Percentiles rank a stretch among this genome's conserved stretches.
phyloP scores from a whole-genome alignment of 2,113 vertebrate genomes.

The Scomber colias region DNA sequence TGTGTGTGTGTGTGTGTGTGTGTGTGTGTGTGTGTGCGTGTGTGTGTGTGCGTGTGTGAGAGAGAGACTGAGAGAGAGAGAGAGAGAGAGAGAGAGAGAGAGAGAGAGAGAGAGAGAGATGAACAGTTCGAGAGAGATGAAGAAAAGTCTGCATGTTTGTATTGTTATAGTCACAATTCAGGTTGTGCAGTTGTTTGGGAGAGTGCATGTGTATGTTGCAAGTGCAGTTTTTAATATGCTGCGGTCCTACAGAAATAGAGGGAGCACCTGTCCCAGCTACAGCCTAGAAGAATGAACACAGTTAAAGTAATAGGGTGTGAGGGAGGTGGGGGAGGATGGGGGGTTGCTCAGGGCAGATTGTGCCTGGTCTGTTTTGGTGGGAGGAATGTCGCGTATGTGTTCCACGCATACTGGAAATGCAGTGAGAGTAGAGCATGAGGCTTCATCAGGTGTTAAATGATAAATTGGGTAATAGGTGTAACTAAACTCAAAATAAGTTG shows the following conservation, averaged over 20 bases:
- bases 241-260: constrained; percentile 83
- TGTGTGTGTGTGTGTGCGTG: too few relatives aligned
- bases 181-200: neutral
- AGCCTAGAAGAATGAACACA: constrained; percentile 78
- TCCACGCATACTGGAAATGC: constrained; percentile 61
- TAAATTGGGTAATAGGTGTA: constrained; percentile 15
- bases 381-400: constrained; percentile 74
- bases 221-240: constrained; percentile 70
- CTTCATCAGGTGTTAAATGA: constrained; percentile 40
- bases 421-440: constrained; percentile 55
- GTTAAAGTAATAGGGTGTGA: constrained; percentile 73
- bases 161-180: neutral
- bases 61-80: too few relatives aligned
- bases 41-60: too few relatives aligned
- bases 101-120: too few relatives aligned
- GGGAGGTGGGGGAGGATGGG: neutral
- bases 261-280: constrained; percentile 81
- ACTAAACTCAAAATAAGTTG: constrained; percentile 47
- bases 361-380: constrained; percentile 77
- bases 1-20: too few relatives aligned
- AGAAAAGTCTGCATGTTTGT: constrained; percentile 10
- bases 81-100: too few relatives aligned
- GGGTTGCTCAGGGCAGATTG: constrained; percentile 39
- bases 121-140: neutral
- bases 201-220: constrained; percentile 5